These are phyloP conservation scores for Macrostomum lignano DNA, from an alignment of 1,140 invertebrate genomes.

Conservation along the genomic window DNA sequence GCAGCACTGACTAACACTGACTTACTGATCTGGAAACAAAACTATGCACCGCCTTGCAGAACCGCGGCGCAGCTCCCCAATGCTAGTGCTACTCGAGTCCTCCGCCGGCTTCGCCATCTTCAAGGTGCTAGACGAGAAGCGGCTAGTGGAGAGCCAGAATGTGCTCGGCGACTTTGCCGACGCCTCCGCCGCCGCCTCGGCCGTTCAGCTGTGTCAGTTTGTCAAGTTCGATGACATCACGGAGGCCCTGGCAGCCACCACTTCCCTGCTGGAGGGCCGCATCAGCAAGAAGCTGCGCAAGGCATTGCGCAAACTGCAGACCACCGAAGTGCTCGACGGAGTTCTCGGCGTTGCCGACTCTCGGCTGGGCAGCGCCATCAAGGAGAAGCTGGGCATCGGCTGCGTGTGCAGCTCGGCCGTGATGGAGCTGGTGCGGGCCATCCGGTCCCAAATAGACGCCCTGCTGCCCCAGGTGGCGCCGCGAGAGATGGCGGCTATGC, in stretches of 20 bases:
- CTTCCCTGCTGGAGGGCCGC: conserved; percentile 75
- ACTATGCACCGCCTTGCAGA: too few species aligned
- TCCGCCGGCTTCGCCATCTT: conserved; percentile 82
- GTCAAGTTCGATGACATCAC: conserved; percentile 77
- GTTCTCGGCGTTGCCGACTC: conserved; percentile 71
- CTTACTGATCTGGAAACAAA: too few species aligned
- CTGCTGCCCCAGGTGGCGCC: conserved; percentile 27
- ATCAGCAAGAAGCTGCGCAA: conserved; percentile 71
- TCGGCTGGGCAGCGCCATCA: conserved; percentile 69
- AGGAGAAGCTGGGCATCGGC: conserved; percentile 34
- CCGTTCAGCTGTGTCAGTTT: conserved; percentile 65
- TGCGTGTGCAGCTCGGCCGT: conserved; percentile 62
- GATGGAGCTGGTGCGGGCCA: conserved; percentile 76
- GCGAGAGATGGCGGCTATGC: conserved; percentile 69
- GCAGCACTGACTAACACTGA: too few species aligned
- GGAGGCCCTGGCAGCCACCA: conserved; percentile 63
- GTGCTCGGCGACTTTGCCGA: conserved; percentile 65
- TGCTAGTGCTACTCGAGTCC: conserved; percentile 87
- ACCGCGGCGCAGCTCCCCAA: too few species aligned
- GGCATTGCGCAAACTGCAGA: conserved; percentile 46
- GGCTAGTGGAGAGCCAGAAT: conserved; percentile 56
- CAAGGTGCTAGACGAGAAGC: conserved; percentile 77
- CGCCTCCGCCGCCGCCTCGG: conserved; percentile 50
- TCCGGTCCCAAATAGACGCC: conserved; percentile 61
- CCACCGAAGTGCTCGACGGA: conserved; percentile 43